phyloP scores from a whole-genome alignment of 2,797 vertebrate genomes.

The Agapornis canus region DNA sequence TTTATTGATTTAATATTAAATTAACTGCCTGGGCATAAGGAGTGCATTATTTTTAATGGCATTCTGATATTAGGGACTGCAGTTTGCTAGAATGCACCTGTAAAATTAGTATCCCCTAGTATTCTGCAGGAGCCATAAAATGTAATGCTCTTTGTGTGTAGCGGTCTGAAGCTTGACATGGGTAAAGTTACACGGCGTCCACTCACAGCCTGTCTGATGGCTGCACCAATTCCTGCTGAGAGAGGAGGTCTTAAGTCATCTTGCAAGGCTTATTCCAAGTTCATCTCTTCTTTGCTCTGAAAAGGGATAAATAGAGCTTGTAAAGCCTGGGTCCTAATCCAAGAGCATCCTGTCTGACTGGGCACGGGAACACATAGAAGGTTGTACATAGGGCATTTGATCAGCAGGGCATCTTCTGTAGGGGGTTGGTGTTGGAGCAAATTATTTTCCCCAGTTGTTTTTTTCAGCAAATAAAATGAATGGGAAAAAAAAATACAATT shows the following conservation, averaged over 20 bases:
- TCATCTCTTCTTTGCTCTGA: neutral
- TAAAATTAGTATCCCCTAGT: slow-evolving; percentile 77
- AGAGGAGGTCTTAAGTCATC: slow-evolving; percentile 16
- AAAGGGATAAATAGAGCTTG: neutral
- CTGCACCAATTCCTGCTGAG: neutral
- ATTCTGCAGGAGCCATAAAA: slow-evolving; percentile 71
- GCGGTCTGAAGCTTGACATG: slow-evolving; percentile 32
- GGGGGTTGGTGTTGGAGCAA: neutral
- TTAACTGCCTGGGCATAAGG: slow-evolving; percentile 73
- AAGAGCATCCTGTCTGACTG: neutral
- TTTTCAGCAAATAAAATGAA: neutral
- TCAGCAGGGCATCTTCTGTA: neutral
- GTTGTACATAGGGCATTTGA: neutral
- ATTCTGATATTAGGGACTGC: slow-evolving; percentile 68
- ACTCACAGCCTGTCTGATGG: neutral
- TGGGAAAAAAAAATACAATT: neutral
- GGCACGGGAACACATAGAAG: neutral
- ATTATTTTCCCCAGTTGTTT: accelerated
- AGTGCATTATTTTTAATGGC: slow-evolving; percentile 73
- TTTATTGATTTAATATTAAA: slow-evolving; percentile 81
- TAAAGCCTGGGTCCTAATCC: neutral
- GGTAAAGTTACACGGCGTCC: slow-evolving; percentile 32
- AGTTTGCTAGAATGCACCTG: slow-evolving; percentile 76
- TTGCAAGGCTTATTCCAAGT: slow-evolving; percentile 22
- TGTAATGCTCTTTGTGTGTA: slow-evolving; percentile 40